Conservation (phyloP, 2,888 invertebrate genomes). For the Cantharis lateralis region DNA sequence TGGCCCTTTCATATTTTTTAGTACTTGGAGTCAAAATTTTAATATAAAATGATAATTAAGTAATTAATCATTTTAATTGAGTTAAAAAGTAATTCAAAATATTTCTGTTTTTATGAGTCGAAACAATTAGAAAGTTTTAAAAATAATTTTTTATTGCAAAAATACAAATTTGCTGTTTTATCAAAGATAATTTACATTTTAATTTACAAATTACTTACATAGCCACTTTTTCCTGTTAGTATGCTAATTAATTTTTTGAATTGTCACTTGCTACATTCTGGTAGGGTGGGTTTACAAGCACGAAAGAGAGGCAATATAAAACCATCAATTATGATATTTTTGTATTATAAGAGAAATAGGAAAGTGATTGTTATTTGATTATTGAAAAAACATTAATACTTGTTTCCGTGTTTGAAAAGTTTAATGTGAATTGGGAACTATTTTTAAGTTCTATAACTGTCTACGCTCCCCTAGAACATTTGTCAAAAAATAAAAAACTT, state of each 20-base stretch:
- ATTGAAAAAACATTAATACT: constrained; percentile 21
- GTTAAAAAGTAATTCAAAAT: background rate
- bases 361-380: constrained; percentile 6
- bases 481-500: constrained; percentile 43
- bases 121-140: background rate
- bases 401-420: constrained; percentile 23
- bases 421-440: constrained; percentile 44
- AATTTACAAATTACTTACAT: constrained; percentile 36
- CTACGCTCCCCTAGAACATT: constrained; percentile 44
- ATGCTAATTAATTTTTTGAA: constrained; percentile 22
- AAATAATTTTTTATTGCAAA: background rate
- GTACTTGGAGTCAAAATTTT: background rate
- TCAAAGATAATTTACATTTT: constrained; percentile 41
- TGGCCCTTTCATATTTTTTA: background rate
- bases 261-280: constrained; percentile 8
- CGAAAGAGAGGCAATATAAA: background rate
- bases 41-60: background rate
- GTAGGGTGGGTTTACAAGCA: background rate
- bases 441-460: constrained; percentile 45
- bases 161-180: constrained; percentile 3
- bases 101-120: background rate
- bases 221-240: constrained; percentile 17
- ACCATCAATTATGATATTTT: background rate
- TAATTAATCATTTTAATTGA: background rate
- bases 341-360: background rate